Conservation (phyloP, 2,797 vertebrate species). For the Takifugu rubripes region DNA sequence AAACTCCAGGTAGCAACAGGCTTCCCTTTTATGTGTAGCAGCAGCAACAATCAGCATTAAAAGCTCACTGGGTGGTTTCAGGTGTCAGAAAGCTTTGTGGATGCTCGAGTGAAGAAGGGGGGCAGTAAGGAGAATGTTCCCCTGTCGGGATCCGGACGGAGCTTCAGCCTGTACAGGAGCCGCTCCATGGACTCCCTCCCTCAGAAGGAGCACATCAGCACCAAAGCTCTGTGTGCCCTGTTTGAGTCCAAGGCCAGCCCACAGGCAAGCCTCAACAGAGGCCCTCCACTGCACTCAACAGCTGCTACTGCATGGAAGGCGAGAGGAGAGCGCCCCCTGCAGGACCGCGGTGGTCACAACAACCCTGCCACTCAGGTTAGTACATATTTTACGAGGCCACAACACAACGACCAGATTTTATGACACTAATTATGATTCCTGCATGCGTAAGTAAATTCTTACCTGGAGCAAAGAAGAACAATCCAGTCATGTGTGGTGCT, state of each 20-base stretch:
- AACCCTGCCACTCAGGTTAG: constrained; percentile 37
- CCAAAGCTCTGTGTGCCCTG: constrained; percentile 63
- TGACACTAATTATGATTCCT: neutral
- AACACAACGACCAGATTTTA: neutral
- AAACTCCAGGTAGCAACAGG: constrained; percentile 50
- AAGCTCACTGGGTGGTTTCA: constrained; percentile 10
- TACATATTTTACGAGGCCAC: too few species aligned
- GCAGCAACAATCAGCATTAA: neutral
- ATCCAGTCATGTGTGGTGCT: neutral
- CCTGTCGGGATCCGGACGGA: constrained; percentile 9
- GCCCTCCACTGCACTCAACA: constrained; percentile 18
- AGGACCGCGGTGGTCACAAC: constrained; percentile 43
- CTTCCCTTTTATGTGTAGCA: neutral
- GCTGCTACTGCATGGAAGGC: constrained; percentile 3
- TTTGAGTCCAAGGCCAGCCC: constrained; percentile 70
- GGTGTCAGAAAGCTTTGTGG: constrained; percentile 39
- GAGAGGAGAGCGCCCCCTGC: constrained; percentile 41
- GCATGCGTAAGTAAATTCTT: neutral
- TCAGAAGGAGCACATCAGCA: constrained; percentile 45
- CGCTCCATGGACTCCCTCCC: constrained; percentile 72
- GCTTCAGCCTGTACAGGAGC: constrained; percentile 55
- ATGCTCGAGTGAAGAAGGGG: constrained; percentile 23
- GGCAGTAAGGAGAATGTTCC: constrained; percentile 24
- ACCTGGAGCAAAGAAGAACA: too few species aligned
- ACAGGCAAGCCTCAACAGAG: constrained; percentile 43